Evolutionary conservation across 2,797 vertebrate genomes (phyloP), one percentile per base, ranked within the genome.

Genomic region (Podargus strigoides): DNA sequence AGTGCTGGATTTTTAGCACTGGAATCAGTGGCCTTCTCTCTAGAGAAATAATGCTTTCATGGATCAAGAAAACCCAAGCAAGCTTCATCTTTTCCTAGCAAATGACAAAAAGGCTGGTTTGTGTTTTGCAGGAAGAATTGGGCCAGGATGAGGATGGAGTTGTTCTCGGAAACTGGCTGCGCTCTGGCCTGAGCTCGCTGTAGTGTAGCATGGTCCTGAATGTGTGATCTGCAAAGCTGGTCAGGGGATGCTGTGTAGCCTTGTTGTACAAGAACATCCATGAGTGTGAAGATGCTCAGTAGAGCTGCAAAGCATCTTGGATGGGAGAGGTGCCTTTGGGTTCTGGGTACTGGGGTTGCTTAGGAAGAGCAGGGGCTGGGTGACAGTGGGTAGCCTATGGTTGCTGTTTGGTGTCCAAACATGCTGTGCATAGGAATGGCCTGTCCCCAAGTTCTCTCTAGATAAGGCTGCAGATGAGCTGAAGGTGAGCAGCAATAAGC

Each of bases 181-280:
- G 28, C 53, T 79, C 77, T 74, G 26, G n/a, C n/a, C 24, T 47
- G 56, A 37, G 22, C 41, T 92, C 1, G 1, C 5, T 62, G 41
- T 73, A 4, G 18, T 6, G 7, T 70, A 60, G 11, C 2, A 3
- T 1, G 4, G 11, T 68, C 36, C 39, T 56, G 41, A 34, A 23
- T 0, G 5, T 34, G 28, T 14, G n/a, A 14, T 44, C 68, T 6
- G 3, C 30, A 27, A 67, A 55, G 32, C 55, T 0, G 4, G 14
- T 44, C 4, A 4, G 52, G 19, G 9, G 17, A 30, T 77, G 69
- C 26, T 17, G 2, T 12, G 10, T 78, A 52, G 37, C 21, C 30
- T 47, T 52, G 34, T 14, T n/a, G 13, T 56, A 19, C 16, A 10
- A 37, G 44, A 47, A 5, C 34, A 32, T 59, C 66, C 14, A 5